Percentiles rank a stretch among this genome's conserved stretches.
Conservation (phyloP, 2,888 invertebrate genomes). For the Tachina fera region DNA sequence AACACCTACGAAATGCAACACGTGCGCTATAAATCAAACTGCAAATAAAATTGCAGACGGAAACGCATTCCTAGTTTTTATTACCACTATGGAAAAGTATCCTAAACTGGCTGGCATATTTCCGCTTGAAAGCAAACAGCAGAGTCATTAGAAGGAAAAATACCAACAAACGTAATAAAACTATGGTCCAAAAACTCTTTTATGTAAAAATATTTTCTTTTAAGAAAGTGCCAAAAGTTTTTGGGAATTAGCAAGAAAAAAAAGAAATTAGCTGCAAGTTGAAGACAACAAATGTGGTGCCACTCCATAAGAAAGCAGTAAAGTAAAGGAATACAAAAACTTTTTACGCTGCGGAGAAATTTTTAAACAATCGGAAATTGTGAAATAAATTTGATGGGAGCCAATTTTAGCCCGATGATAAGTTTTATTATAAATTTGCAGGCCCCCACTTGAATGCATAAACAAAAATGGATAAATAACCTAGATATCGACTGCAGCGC, state of each 20-base stretch:
- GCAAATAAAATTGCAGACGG: conserved; percentile 19
- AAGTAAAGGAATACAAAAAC: conserved; percentile 28
- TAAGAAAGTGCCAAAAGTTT: conserved; percentile 54
- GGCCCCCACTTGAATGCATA: no score
- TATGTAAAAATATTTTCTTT: conserved; percentile 49
- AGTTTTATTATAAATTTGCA: no score
- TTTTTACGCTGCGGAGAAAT: neutral
- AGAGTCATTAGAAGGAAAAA: neutral
- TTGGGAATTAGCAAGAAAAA: conserved; percentile 7
- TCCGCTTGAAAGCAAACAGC: conserved; percentile 27
- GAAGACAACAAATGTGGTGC: conserved; percentile 29
- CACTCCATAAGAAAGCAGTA: conserved; percentile 11
- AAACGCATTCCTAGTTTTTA: conserved; percentile 23
- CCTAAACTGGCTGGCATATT: conserved; percentile 51
- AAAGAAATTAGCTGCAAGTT: conserved; percentile 50
- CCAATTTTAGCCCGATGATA: no score
- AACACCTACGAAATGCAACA: conserved; percentile 69
- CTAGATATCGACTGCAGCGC: no score
- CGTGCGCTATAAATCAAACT: conserved; percentile 64
- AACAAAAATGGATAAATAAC: no score
- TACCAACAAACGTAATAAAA: conserved; percentile 29
- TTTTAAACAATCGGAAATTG: neutral
- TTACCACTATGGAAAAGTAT: conserved; percentile 43
- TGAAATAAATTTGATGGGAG: no score
- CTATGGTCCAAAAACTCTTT: conserved; percentile 50